These are phyloP conservation scores for Gasterosteus aculeatus DNA, from an alignment of 2,113 vertebrate species.

Conservation along the genomic window DNA sequence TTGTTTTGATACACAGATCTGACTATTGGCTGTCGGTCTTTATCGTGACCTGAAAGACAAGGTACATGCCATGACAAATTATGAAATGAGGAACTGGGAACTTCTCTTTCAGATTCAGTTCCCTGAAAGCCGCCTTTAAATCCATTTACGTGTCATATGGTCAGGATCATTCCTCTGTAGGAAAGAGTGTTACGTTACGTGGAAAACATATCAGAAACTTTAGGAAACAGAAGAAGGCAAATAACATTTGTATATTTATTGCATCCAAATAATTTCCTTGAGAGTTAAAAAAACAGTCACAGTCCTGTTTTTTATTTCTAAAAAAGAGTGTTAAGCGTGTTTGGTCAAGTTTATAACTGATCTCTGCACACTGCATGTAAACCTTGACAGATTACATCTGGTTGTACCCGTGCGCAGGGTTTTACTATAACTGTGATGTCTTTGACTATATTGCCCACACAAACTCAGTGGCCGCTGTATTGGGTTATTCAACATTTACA, in stretches of 20 bases:
- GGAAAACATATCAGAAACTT: constrained; percentile 14
- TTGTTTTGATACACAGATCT: constrained; percentile 1
- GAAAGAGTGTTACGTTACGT: background rate
- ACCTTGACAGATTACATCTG: constrained; percentile 37
- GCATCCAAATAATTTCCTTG: constrained; percentile 10
- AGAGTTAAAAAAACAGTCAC: background rate
- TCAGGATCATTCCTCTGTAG: constrained; percentile 38
- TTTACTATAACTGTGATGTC: background rate
- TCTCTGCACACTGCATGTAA: background rate
- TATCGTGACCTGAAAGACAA: constrained; percentile 39
- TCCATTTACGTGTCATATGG: constrained; percentile 56
- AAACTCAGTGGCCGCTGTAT: background rate
- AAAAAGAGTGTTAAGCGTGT: background rate
- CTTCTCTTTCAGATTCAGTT: constrained; percentile 87
- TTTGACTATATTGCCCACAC: background rate
- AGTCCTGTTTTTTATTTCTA: background rate
- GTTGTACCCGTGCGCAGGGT: constrained; percentile 20
- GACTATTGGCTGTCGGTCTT: constrained; percentile 10
- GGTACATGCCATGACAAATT: constrained; percentile 33
- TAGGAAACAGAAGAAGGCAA: constrained; percentile 11
- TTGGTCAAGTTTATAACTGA: background rate
- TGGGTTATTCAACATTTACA: background rate
- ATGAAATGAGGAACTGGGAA: constrained; percentile 83
- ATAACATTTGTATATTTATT: constrained; percentile 14
- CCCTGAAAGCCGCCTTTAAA: constrained; percentile 76